phyloP scores from a whole-genome alignment of 2,113 vertebrate genomes.

The Gavia stellata region DNA sequence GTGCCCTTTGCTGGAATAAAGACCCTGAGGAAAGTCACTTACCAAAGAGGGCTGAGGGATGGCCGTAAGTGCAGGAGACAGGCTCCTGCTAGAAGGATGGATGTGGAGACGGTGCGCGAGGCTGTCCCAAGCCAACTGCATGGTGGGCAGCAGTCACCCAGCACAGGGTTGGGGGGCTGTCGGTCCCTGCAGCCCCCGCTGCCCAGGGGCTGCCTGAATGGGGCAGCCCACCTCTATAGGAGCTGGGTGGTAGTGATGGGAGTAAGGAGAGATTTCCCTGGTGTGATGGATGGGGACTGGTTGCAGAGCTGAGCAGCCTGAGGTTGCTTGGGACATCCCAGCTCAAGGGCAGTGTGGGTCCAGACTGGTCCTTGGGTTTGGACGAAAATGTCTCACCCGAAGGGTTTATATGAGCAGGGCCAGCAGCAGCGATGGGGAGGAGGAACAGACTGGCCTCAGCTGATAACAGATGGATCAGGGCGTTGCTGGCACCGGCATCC shows the following conservation, averaged over 20 bases:
- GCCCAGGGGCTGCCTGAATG: rapidly evolving
- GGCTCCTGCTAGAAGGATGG: not conserved
- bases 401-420: not conserved
- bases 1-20: not conserved
- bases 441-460: not conserved
- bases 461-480: not conserved
- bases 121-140: rapidly evolving
- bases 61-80: rapidly evolving
- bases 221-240: not conserved
- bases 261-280: not conserved
- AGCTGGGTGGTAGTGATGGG: not conserved
- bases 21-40: rapidly evolving
- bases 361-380: not conserved
- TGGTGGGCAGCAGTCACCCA: not conserved
- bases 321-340: not conserved
- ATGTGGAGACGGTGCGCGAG: rapidly evolving
- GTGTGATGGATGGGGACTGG: not conserved
- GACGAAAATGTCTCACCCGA: not conserved
- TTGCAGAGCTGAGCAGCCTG: not conserved
- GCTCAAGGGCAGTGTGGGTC: not conserved
- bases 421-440: not conserved
- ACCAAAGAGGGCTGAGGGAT: not conserved
- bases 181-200: rapidly evolving
- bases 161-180: rapidly evolving
- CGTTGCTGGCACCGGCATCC: not conserved